Conservation (phyloP, 2,797 vertebrate genomes). For the Etheostoma perlongum region DNA sequence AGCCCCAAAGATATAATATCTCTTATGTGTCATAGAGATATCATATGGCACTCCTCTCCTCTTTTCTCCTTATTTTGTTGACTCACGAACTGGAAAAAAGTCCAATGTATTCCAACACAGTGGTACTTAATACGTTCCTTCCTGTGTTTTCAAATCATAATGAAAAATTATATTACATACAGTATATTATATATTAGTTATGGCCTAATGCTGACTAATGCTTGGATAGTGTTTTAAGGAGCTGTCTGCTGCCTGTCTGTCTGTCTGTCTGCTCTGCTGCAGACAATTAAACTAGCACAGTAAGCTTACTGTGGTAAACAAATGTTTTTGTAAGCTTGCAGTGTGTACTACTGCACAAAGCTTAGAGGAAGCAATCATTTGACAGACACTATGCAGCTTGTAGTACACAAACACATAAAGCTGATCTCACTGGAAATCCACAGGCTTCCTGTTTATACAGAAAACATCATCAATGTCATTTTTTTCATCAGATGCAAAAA, state of each 20-base stretch:
- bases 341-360: constrained; percentile 1
- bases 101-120: neutral
- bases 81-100: neutral
- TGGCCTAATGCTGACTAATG: constrained; percentile 34
- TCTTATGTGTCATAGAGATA: neutral
- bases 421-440: constrained; percentile 3
- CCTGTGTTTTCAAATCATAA: neutral
- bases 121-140: neutral
- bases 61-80: neutral
- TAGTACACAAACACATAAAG: neutral
- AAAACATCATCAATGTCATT: neutral
- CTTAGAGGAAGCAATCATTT: neutral
- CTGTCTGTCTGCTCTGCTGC: constrained; percentile 29
- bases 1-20: neutral
- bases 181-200: too few species aligned
- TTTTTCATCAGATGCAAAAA: constrained; percentile 1
- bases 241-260: constrained; percentile 18
- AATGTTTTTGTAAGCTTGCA: constrained; percentile 9
- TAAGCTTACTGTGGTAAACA: constrained; percentile 13
- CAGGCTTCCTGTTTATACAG: neutral
- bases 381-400: neutral
- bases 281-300: constrained; percentile 21
- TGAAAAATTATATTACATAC: neutral
- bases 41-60: neutral
- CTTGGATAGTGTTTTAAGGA: constrained; percentile 53